Evolutionary conservation across 2,113 vertebrate species (phyloP), one percentile per base, ranked within the genome.

Genomic region (Strigops habroptila): DNA sequence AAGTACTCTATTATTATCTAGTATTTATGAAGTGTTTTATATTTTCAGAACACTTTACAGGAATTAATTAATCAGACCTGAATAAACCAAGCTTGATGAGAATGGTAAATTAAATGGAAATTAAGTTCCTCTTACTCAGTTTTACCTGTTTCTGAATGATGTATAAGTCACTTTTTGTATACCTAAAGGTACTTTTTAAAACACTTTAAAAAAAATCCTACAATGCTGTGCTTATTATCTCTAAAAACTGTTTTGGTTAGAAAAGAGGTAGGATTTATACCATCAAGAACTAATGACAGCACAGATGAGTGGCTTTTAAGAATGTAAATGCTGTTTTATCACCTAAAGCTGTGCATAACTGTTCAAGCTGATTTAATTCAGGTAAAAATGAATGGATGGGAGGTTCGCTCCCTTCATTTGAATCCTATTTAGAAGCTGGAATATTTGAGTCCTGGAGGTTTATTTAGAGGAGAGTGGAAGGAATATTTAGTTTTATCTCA

Each of bases 61-160:
- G 55, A 44, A 68, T 90, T 93, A 85, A 82, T 95, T 94, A 96
- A 95, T 95, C 82, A 96, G 73, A 37, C 60, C 39, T 75, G 76
- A 90, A 93, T 82, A 94, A 82, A 60, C 48, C 19, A 59, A 92
- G 41, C 88, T 91, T 71, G 64, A 90, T 82, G 81, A 95, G 79
- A 78, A 90, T 68, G 52, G 65, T 73, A 94, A 93, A 94, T 88
- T 30, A 88, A 55, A 69, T 88, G 82, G 85, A 88, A 93, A 94
- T 95, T 27, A 95, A 90, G 57, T 64, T 57, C 46, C 16, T 83
- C 24, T 80, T 76, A 35, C 1, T 83, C 62, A 52, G 59, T 70
- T 80, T 88, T 91, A 83, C 55, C 43, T 55, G 6, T 74, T 90
- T 74, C 76, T 80, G 60, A 75, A 83, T 52, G 43, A 82, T 82